Base-by-base conservation (phyloP, 2,113 vertebrate genomes). In the Neotoma lepida region DNA sequence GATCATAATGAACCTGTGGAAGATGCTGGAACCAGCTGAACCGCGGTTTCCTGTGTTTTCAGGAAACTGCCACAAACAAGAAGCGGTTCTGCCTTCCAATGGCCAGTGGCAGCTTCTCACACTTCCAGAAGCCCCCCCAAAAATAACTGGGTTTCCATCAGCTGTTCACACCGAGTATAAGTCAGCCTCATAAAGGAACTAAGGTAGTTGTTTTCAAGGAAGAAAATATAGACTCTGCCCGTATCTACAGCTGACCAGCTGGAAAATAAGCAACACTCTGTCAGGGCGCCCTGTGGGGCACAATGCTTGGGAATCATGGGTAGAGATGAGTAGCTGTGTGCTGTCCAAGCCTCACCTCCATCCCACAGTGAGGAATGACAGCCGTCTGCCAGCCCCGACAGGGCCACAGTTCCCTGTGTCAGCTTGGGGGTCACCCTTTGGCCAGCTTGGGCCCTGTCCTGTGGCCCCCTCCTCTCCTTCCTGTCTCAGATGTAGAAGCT, bases 281-380 rank as follows among this genome's bases (percentile, higher is more conserved):
- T 4, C 26, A 51, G 44, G 74, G 41, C 33, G 30, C 66, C 39
- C 46, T 0, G 1, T 20, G 77, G 51, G 33, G 30, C 66, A 26
- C 56, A 49, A 22, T 8, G 9, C 10, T 12, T 51, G 28, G 18
- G 81, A 64, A 44, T 33, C 4, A 3, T 85, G 56, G 61, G 73
- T 14, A 35, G 15, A 86, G 41, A 76, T 9, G 9, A 6, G 12
- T 17, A 46, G 49, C 10, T 5, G 56, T 63, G 30, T 4, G 2
- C 30, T 63, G 39, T 15, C 30, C 14, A 8, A 68, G 30, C 9
- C 20, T 22, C 64, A 9, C 35, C 41, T 28, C 4, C 39, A 1
- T 6, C 24, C 6, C 0, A 0, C 0, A 17, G 22, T 6, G 4
- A 78, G 26, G 4, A 22, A n/a, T 70, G 17, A 1, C 1, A 3